Evolutionary conservation across 2,888 invertebrate species (phyloP), one percentile per base, ranked within the genome.

Genomic region (Lepidonotus clava): DNA sequence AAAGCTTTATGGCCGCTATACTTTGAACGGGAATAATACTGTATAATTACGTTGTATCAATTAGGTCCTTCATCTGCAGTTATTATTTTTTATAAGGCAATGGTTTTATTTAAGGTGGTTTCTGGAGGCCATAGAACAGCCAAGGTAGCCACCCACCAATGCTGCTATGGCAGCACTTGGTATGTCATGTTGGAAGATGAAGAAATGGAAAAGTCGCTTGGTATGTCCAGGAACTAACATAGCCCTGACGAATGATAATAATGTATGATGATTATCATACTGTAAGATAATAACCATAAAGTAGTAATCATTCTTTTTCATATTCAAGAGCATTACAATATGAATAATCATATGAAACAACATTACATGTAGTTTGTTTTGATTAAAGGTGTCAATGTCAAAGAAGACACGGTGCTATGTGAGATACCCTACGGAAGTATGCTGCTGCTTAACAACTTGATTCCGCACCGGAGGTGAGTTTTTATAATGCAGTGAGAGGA

Each of bases 391-490:
- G 89, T 92, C n/a, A 90, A 92, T 85, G 76, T 92, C 80, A 89
- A 91, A 41, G 90, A 90, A 24, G 92, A 92, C 86, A 85, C 89
- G 1, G 91, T 91, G 6, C 87, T 91, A 5, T 92, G 92, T 83
- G 90, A 90, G 8, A 90, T 93, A 8, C 92, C 92, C 14, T 93
- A 92, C 88, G 93, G 93, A 6, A 92, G 93, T 2, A 90, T 93
- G 90, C 86, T 93, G 32, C 90, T 93, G 0, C 88, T 93, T 8
- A 93, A 91, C 87, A 93, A 93, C 87, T 87, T 93, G 88, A 90
- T 92, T n/a, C 93, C 93, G n/a, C 93, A 93, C 85, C 88, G 92
- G 88, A 93, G 93, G 93, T 92, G 46, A 80, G n/a, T n/a, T n/a
- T n/a, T n/a, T n/a, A n/a, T 8, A 18, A 61, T 11, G 51, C 51